Conservation (phyloP, 1,140 invertebrate genomes). For the Phocides pigmalion region DNA sequence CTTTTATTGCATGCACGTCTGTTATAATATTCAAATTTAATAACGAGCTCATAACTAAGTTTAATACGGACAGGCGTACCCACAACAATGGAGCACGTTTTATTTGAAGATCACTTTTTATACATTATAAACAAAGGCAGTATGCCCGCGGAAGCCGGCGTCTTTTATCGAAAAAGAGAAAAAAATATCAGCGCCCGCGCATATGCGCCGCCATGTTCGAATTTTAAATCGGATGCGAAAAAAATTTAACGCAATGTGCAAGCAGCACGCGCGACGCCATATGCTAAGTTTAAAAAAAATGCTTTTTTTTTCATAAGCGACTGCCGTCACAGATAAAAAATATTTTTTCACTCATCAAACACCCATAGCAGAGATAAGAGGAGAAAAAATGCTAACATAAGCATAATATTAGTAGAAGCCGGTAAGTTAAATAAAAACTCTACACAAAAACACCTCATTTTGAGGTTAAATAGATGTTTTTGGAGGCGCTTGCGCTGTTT, state of each 20-base stretch:
- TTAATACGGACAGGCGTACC: conserved; percentile 14
- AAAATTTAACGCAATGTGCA: conserved; percentile 77
- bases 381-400: conserved; percentile 79
- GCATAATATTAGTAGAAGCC: conserved; percentile 79
- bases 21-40: conserved; percentile 9
- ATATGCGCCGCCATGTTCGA: conserved; percentile 71
- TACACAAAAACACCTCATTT: conserved; percentile 68
- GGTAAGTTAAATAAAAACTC: conserved; percentile 70
- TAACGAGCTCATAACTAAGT: conserved; percentile 22
- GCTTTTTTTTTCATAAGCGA: conserved; percentile 56
- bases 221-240: conserved; percentile 81
- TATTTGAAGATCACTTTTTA: conserved; percentile 35
- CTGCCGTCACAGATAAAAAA: conserved; percentile 50
- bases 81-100: conserved; percentile 30
- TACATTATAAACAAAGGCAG: conserved; percentile 33
- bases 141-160: conserved; percentile 37
- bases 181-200: conserved; percentile 60
- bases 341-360: conserved; percentile 70
- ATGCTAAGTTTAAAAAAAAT: conserved; percentile 62
- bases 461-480: conserved; percentile 77
- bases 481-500: conserved; percentile 44
- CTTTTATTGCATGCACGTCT: not conserved
- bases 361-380: conserved; percentile 62
- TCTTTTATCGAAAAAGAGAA: conserved; percentile 43
- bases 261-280: conserved; percentile 72